Conservation (phyloP, 2,113 vertebrate species). For the Tetraodon nigroviridis region DNA sequence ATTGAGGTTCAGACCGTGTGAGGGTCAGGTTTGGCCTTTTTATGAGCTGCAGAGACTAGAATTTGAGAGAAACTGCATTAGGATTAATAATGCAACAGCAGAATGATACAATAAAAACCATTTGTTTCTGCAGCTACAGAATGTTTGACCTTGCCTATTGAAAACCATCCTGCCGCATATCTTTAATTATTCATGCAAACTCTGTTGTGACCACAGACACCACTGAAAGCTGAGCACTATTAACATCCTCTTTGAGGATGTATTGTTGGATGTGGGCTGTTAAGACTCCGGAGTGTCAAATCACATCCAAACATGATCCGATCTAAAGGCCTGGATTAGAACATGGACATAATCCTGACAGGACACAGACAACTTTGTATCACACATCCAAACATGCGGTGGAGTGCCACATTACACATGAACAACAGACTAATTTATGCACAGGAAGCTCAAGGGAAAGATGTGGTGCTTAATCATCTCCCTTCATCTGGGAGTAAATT, state of each 20-base stretch:
- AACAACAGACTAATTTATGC: no score
- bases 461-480: no score
- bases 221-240: no score
- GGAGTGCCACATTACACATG: no score
- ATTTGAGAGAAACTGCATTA: constrained; percentile 26
- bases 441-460: no score
- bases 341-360: constrained; percentile 14
- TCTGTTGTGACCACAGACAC: background rate
- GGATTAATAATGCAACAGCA: constrained; percentile 48
- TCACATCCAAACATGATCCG: constrained; percentile 10
- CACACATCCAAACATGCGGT: background rate
- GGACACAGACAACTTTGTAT: constrained; percentile 3
- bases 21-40: constrained; percentile 7
- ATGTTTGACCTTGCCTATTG: constrained; percentile 54
- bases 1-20: constrained; percentile 32
- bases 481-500: no score
- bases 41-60: constrained; percentile 10
- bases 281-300: no score
- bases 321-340: constrained; percentile 7
- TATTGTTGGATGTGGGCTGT: no score
- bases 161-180: constrained; percentile 38
- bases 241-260: no score
- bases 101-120: constrained; percentile 19
- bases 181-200: constrained; percentile 29
- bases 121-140: constrained; percentile 38